These are phyloP conservation scores for Siderastrea siderea DNA, from an alignment of 92 coral and sea anemone species.

Conservation along the genomic window DNA sequence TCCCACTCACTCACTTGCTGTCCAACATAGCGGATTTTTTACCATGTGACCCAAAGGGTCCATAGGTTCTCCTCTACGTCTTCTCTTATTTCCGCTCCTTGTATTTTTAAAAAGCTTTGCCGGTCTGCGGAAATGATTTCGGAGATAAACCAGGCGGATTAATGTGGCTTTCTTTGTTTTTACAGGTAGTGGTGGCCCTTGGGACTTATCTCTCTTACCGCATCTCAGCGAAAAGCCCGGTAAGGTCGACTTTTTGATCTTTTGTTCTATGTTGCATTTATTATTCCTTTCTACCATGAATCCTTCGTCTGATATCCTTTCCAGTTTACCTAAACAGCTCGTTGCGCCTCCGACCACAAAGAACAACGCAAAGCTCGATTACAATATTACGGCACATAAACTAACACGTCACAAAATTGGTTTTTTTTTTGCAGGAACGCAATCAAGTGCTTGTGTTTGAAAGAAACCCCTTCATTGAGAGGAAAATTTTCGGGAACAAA, in stretches of 20 bases:
- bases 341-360: too few relatives aligned
- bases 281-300: not conserved
- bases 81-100: not conserved
- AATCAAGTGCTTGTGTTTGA: too few relatives aligned
- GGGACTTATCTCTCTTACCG: constrained; percentile 76
- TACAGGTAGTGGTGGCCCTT: constrained; percentile 76
- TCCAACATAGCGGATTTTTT: too few relatives aligned
- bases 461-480: too few relatives aligned
- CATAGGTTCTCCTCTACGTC: not conserved
- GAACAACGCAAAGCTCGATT: too few relatives aligned
- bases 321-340: not conserved
- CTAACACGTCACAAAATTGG: too few relatives aligned
- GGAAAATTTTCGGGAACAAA: too few relatives aligned
- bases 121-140: not conserved
- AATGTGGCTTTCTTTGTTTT: not conserved
- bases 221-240: constrained; percentile 77
- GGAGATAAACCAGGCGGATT: not conserved
- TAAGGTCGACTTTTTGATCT: not conserved
- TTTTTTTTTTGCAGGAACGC: too few relatives aligned
- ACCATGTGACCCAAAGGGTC: too few relatives aligned
- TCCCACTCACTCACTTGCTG: too few relatives aligned
- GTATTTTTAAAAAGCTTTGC: not conserved
- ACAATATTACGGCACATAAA: too few relatives aligned
- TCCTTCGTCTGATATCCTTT: not conserved
- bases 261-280: not conserved